Evolutionary conservation across 1,140 invertebrate genomes (phyloP).

Genomic region (Lycorma delicatula): DNA sequence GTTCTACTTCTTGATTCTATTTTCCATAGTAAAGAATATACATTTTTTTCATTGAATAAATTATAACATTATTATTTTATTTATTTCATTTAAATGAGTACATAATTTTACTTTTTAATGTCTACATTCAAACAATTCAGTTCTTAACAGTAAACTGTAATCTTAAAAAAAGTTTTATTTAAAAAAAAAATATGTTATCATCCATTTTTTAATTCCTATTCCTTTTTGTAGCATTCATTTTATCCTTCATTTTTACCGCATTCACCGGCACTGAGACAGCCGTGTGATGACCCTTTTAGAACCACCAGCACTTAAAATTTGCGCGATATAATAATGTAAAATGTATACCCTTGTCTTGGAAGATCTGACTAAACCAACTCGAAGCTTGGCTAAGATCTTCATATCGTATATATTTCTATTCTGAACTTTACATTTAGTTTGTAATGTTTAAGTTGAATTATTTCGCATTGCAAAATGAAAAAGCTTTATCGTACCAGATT

Average conservation of each 20-base stretch:
- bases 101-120: too few species aligned
- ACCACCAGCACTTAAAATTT: constrained; percentile 3
- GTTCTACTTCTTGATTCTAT: too few species aligned
- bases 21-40: too few species aligned
- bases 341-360: constrained; percentile 4
- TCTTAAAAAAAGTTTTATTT: too few species aligned
- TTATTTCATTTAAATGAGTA: too few species aligned
- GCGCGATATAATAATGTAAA: constrained; percentile 6
- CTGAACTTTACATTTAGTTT: constrained; percentile 4
- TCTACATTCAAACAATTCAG: too few species aligned
- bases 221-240: neutral
- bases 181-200: neutral
- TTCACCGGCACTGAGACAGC: neutral
- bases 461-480: constrained; percentile 3
- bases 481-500: constrained; percentile 4
- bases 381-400: constrained; percentile 12
- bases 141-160: too few species aligned
- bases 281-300: neutral
- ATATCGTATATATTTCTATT: neutral
- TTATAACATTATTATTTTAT: too few species aligned
- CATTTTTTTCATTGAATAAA: too few species aligned
- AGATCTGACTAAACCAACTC: constrained; percentile 11
- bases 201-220: neutral
- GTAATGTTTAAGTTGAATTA: constrained; percentile 24
- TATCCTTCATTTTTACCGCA: neutral